Conservation (phyloP, 2,888 invertebrate species). For the Heteromurus nitidus region DNA sequence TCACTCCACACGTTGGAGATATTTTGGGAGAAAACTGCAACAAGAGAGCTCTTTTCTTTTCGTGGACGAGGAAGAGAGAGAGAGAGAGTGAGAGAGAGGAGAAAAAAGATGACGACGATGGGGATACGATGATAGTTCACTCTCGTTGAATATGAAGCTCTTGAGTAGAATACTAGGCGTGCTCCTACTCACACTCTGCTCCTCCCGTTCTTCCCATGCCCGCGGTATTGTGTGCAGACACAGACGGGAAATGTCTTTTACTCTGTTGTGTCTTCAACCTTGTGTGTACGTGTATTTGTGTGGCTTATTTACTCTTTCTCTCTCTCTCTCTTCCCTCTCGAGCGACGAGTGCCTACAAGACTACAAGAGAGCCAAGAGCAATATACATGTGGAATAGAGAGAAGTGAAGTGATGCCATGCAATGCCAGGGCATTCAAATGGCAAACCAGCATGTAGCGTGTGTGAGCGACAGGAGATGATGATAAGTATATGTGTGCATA, state of each 20-base stretch:
- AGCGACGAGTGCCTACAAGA: background rate
- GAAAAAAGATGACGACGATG: background rate
- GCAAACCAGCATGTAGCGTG: too few species aligned
- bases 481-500: too few species aligned
- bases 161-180: conserved; percentile 11
- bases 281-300: conserved; percentile 32
- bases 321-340: conserved; percentile 5
- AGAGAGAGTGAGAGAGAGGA: too few species aligned
- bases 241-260: conserved; percentile 45
- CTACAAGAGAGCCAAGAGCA: conserved; percentile 21
- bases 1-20: background rate
- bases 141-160: conserved; percentile 24
- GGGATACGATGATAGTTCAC: conserved; percentile 27
- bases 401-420: conserved; percentile 37
- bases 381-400: too few species aligned
- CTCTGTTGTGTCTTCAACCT: conserved; percentile 44
- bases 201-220: background rate
- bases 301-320: conserved; percentile 49
- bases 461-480: background rate
- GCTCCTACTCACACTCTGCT: background rate
- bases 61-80: too few species aligned
- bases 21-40: background rate
- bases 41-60: conserved; percentile 3
- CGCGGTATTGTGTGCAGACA: conserved; percentile 20
- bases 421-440: conserved; percentile 40